Conservation (phyloP, 2,888 invertebrate species). For the Dexiosoma caninum region DNA sequence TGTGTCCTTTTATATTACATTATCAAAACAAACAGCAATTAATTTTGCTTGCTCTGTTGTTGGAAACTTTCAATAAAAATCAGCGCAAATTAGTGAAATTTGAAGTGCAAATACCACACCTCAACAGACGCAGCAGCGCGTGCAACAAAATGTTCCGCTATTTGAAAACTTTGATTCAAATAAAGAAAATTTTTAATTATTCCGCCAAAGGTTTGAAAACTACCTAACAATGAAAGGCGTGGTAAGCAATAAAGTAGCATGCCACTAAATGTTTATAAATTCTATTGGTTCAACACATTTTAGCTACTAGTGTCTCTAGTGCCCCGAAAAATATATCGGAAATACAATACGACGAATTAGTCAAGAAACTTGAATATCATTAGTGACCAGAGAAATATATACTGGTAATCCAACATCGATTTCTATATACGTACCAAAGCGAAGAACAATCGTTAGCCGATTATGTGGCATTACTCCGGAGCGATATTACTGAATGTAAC, state of each 20-base stretch:
- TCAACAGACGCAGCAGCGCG: constrained; percentile 11
- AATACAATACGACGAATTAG: constrained; percentile 26
- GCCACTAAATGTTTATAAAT: constrained; percentile 27
- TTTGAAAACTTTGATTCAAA: constrained; percentile 34
- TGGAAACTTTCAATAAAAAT: constrained; percentile 27
- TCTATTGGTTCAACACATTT: constrained; percentile 35
- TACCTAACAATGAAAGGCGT: constrained; percentile 33
- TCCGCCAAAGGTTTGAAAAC: constrained; percentile 45
- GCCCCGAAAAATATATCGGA: constrained; percentile 12
- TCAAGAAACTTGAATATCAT: background rate
- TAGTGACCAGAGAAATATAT: background rate
- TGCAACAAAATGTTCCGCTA: constrained; percentile 39
- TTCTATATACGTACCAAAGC: constrained; percentile 28
- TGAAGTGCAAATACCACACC: constrained; percentile 15
- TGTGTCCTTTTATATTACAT: no score
- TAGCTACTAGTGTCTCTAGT: constrained; percentile 6
- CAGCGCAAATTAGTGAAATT: constrained; percentile 21
- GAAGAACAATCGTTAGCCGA: constrained; percentile 22
- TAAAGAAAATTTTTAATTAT: constrained; percentile 43
- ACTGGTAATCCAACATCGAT: constrained; percentile 7
- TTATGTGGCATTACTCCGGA: constrained; percentile 33
- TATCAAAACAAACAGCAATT: no score
- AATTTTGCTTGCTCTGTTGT: no score
- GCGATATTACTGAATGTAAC: constrained; percentile 24
- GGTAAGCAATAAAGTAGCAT: constrained; percentile 7